A percentile compares a stretch with the other conserved stretches of the same genome.
These are phyloP conservation scores for Amazona vittata DNA, from an alignment of 2,113 vertebrate genomes.

Conservation along the genomic window DNA sequence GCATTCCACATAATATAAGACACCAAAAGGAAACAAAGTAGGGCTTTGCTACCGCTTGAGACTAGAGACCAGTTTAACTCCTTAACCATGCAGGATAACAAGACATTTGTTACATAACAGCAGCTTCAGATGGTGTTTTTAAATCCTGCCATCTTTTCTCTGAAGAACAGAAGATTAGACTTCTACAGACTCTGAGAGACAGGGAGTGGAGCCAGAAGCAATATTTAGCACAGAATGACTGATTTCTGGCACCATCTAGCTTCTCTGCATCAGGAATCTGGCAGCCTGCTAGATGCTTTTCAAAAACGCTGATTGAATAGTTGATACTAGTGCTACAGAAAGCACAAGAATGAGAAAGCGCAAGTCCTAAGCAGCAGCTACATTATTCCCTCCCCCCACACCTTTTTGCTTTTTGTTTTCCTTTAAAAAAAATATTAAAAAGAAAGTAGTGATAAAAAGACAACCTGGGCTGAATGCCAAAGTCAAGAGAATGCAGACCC, in stretches of 20 bases:
- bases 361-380: background rate
- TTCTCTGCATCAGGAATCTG: constrained; percentile 28
- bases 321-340: constrained; percentile 13
- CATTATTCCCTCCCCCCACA: background rate
- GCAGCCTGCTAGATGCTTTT: constrained; percentile 39
- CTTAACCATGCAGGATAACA: background rate
- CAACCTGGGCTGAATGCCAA: background rate
- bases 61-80: background rate
- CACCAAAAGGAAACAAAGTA: background rate
- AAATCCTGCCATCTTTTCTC: constrained; percentile 16
- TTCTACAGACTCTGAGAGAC: constrained; percentile 40
- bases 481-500: background rate
- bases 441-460: background rate
- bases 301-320: constrained; percentile 24
- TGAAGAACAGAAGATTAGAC: constrained; percentile 30
- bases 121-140: constrained; percentile 3
- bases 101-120: constrained; percentile 26
- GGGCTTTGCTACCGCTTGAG: background rate
- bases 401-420: background rate
- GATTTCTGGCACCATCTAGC: constrained; percentile 50
- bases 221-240: constrained; percentile 58
- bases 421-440: background rate
- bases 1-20: background rate
- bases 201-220: constrained; percentile 39
- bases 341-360: background rate